Conservation (phyloP, 2,113 vertebrate species). For the Sciurus niger region DNA sequence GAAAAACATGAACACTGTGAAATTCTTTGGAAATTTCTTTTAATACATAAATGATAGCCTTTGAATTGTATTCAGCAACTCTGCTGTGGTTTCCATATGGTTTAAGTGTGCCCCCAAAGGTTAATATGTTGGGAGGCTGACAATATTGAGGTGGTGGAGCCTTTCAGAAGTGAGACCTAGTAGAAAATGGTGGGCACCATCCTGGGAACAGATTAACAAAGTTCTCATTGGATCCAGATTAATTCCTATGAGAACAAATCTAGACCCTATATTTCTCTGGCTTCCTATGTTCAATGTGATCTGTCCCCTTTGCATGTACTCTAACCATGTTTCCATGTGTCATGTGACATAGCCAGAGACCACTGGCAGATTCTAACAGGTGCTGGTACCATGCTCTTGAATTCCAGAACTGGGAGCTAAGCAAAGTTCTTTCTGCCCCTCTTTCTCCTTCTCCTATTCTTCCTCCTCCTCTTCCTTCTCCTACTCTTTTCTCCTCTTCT, state of each 20-base stretch:
- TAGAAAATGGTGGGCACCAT: background rate
- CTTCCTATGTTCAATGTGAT: background rate
- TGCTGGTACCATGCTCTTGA: background rate
- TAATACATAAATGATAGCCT: background rate
- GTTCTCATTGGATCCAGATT: background rate
- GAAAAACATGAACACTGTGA: background rate
- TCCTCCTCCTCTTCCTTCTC: background rate
- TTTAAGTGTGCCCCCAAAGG: background rate
- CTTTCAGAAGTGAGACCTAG: background rate
- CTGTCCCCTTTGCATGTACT: fast-evolving
- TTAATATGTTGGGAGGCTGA: fast-evolving
- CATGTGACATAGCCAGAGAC: background rate
- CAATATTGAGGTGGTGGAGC: background rate
- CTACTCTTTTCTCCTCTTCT: too few species aligned
- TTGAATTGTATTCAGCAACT: background rate
- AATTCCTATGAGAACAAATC: background rate
- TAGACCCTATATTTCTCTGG: background rate
- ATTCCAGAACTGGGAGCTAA: background rate
- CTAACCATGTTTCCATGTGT: background rate
- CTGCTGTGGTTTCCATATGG: background rate
- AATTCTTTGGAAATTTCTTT: background rate
- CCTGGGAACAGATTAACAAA: background rate
- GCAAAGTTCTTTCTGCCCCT: background rate
- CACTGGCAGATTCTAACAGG: fast-evolving
- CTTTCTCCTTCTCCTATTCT: too few species aligned